Evolutionary conservation across 2,888 invertebrate species (phyloP).

Genomic region (Oscheius onirici): DNA sequence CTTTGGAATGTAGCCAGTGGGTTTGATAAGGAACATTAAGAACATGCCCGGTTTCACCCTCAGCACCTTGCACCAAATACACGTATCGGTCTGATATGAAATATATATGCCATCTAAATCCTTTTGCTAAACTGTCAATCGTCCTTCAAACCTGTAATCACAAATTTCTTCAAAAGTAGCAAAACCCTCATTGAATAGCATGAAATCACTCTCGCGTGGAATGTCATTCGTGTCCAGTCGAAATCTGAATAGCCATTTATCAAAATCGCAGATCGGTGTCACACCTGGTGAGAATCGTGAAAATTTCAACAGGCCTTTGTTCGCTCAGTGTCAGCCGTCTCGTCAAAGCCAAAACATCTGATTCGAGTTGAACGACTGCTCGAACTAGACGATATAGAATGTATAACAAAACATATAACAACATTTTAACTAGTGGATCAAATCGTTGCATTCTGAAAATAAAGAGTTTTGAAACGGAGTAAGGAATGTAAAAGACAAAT

Average conservation of each 20-base stretch:
- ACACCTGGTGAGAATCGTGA: slow-evolving; percentile 47
- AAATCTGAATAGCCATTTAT: slow-evolving; percentile 13
- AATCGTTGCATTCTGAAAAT: slow-evolving; percentile 21
- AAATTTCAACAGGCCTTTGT: slow-evolving; percentile 33
- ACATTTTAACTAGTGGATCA: slow-evolving; percentile 6
- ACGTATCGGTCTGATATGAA: slow-evolving; percentile 42
- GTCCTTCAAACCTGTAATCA: slow-evolving; percentile 7
- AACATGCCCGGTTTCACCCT: slow-evolving; percentile 33
- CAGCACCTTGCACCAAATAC: slow-evolving; percentile 37
- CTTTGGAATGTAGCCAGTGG: slow-evolving; percentile 35
- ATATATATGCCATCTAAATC: slow-evolving; percentile 48
- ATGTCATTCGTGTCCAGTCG: slow-evolving; percentile 28
- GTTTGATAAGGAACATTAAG: slow-evolving; percentile 35
- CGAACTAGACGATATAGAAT: slow-evolving; percentile 31
- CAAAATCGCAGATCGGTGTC: neutral
- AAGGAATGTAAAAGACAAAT: neutral
- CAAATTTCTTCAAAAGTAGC: slow-evolving; percentile 32
- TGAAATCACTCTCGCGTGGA: slow-evolving; percentile 28
- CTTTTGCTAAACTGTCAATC: neutral
- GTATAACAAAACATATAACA: slow-evolving; percentile 18
- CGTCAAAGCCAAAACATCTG: slow-evolving; percentile 30
- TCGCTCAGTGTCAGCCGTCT: slow-evolving; percentile 3
- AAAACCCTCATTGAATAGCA: slow-evolving; percentile 28
- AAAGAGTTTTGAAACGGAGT: neutral
- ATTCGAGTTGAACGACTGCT: slow-evolving; percentile 28